These are phyloP conservation scores for Nannobrachium achirus DNA, from an alignment of 2,113 vertebrate genomes.

Conservation along the genomic window DNA sequence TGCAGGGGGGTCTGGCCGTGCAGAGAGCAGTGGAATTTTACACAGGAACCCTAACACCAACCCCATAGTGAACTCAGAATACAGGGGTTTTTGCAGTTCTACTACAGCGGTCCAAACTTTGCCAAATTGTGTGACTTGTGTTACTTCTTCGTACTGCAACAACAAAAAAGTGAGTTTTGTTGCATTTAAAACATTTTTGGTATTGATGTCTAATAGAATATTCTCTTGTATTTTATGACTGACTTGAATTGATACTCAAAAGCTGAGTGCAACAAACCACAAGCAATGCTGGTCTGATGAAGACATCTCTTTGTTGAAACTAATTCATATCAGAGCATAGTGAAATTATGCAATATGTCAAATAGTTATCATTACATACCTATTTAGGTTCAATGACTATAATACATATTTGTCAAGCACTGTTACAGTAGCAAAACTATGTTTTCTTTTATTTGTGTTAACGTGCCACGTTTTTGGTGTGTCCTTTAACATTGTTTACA, in stretches of 20 bases:
- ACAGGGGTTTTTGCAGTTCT: not conserved
- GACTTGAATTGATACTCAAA: not conserved
- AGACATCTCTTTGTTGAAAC: not conserved
- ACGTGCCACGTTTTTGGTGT: conserved; percentile 3
- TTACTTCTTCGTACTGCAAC: not conserved
- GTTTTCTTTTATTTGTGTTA: not conserved
- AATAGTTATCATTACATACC: not conserved
- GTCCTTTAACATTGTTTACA: conserved; percentile 50
- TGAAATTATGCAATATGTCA: conserved; percentile 3
- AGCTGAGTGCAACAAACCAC: not conserved
- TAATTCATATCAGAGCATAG: not conserved
- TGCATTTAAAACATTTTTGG: not conserved
- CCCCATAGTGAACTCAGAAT: conserved; percentile 14
- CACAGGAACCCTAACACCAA: conserved; percentile 20
- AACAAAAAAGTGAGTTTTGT: not conserved
- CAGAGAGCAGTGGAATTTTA: conserved; percentile 49
- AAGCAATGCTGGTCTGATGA: conserved; percentile 10
- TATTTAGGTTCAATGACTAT: not conserved
- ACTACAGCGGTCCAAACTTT: not conserved
- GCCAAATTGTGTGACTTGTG: not conserved
- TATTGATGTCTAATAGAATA: not conserved
- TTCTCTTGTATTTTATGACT: not conserved
- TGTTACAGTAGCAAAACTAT: not conserved
- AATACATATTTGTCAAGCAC: not conserved
- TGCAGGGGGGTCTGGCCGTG: conserved; percentile 43